phyloP scores from a whole-genome alignment of 1,140 invertebrate species.

The Drosophila littoralis region DNA sequence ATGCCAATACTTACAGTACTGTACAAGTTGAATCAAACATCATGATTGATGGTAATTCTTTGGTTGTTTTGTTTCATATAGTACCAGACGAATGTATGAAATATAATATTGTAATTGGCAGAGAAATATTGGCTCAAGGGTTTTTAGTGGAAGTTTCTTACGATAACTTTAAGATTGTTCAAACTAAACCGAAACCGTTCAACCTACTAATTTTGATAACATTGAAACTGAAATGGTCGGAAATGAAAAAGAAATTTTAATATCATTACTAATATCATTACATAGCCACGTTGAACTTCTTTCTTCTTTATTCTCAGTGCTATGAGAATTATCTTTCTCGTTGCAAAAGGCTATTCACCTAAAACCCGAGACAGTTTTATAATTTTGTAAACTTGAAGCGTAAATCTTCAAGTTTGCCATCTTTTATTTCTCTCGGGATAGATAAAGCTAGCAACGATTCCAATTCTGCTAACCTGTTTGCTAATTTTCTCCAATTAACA shows the following conservation, averaged over 20 bases:
- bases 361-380: no score
- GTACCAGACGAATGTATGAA: conserved; percentile 6
- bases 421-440: no score
- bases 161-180: conserved; percentile 1
- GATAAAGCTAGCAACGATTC: no score
- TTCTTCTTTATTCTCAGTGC: no score
- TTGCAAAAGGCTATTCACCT: no score
- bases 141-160: background rate
- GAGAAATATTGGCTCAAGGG: conserved; percentile 10
- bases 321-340: no score
- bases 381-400: no score
- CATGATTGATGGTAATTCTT: conserved; percentile 11
- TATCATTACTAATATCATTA: conserved; percentile 1
- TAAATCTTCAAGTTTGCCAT: no score
- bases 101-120: no score
- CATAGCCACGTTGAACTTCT: no score
- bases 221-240: conserved; percentile 4
- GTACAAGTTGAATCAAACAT: conserved; percentile 3
- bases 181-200: background rate
- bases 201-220: conserved; percentile 6
- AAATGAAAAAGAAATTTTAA: conserved; percentile 5
- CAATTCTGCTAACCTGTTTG: no score
- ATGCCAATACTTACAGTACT: conserved; percentile 1
- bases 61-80: background rate
- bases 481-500: no score